A percentile compares a stretch with the other conserved stretches of the same genome.
phyloP scores from a whole-genome alignment of 2,888 invertebrate genomes.

The Ctenicera cuprea region DNA sequence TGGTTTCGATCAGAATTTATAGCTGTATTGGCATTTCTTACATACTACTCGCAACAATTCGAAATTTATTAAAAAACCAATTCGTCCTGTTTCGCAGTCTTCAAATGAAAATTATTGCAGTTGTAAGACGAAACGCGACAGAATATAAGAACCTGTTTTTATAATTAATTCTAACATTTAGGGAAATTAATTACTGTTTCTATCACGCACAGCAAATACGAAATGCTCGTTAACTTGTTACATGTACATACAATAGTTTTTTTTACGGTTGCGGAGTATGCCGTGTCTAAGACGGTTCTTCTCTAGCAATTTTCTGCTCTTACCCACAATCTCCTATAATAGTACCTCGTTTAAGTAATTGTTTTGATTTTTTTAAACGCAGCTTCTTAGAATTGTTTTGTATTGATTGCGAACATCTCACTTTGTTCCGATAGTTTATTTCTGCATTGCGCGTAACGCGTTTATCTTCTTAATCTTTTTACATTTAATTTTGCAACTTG shows the following conservation, averaged over 20 bases:
- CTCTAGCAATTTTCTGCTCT: slow-evolving; percentile 54
- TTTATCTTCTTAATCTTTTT: slow-evolving; percentile 16
- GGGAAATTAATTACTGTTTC: slow-evolving; percentile 29
- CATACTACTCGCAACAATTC: slow-evolving; percentile 12
- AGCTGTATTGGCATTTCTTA: slow-evolving; percentile 37
- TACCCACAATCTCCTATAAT: slow-evolving; percentile 55
- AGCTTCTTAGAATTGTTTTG: slow-evolving; percentile 35
- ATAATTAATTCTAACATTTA: slow-evolving; percentile 44
- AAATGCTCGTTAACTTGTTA: slow-evolving; percentile 16
- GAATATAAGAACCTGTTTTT: slow-evolving; percentile 32
- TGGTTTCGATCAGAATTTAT: slow-evolving; percentile 42
- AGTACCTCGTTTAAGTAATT: slow-evolving; percentile 56
- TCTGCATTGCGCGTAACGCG: slow-evolving; percentile 7
- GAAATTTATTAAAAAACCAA: slow-evolving; percentile 38
- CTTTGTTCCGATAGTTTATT: slow-evolving; percentile 30
- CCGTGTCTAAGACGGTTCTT: slow-evolving; percentile 52
- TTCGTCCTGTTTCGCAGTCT: slow-evolving; percentile 24
- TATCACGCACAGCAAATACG: slow-evolving; percentile 29
- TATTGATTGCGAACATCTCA: slow-evolving; percentile 36
- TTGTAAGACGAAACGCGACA: slow-evolving; percentile 12
- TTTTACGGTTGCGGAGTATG: slow-evolving; percentile 33
- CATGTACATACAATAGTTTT: slow-evolving; percentile 30
- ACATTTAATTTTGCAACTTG: slow-evolving; percentile 4
- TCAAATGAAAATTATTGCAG: slow-evolving; percentile 23
- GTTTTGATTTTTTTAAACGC: slow-evolving; percentile 55